These are phyloP conservation scores for Euplagia quadripunctaria DNA, from an alignment of 2,888 invertebrate species.

Conservation along the genomic window DNA sequence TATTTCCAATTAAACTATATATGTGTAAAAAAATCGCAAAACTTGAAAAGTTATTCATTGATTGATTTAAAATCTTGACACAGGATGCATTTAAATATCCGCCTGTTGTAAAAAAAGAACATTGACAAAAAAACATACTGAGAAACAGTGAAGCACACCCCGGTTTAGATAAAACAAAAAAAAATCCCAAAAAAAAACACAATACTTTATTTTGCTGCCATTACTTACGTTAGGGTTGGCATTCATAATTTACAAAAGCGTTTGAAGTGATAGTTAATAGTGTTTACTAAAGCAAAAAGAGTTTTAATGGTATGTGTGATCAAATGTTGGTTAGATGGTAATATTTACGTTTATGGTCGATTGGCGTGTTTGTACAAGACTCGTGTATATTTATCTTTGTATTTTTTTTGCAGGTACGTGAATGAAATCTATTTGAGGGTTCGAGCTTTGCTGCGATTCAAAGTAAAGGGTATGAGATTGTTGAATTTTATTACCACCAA, in stretches of 20 bases:
- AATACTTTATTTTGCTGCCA: conserved; percentile 1
- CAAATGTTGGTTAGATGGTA: conserved; percentile 44
- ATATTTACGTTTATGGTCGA: conserved; percentile 44
- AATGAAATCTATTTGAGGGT: conserved; percentile 4
- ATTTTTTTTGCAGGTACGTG: conserved; percentile 43
- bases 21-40: background rate
- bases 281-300: conserved; percentile 45
- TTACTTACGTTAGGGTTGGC: conserved; percentile 13
- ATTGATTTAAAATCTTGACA: background rate
- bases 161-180: background rate
- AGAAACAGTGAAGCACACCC: background rate
- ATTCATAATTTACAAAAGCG: conserved; percentile 21
- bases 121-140: background rate
- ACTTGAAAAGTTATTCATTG: background rate
- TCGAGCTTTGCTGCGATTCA: background rate
- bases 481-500: background rate
- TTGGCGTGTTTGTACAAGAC: conserved; percentile 23
- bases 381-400: conserved; percentile 27
- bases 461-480: conserved; percentile 1
- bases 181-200: background rate
- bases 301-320: conserved; percentile 49
- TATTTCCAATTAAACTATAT: too few relatives aligned
- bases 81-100: background rate
- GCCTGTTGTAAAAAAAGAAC: background rate
- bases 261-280: conserved; percentile 45